A percentile compares a stretch with the other conserved stretches of the same genome.
Evolutionary conservation across 1,140 invertebrate genomes (phyloP).

Genomic region (Calycopis cecrops): DNA sequence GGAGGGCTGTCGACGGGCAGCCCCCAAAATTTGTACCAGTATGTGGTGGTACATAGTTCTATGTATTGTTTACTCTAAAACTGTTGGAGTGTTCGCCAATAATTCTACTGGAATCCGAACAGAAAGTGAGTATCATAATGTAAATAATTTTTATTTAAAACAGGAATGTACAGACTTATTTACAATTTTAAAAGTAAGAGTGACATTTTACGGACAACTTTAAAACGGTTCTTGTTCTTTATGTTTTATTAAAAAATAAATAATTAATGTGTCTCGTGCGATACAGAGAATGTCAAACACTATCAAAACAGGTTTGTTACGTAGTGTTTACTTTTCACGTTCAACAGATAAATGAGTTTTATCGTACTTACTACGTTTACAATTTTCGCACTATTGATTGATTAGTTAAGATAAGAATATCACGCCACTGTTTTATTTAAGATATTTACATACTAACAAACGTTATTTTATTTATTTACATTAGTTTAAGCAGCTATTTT

Average conservation of each 20-base stretch:
- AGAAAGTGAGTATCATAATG: constrained; percentile 41
- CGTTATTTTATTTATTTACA: too few relatives aligned
- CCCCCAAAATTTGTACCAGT: constrained; percentile 64
- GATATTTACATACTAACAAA: too few relatives aligned
- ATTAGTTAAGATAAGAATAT: constrained; percentile 24
- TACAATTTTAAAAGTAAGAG: too few relatives aligned
- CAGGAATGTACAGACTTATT: too few relatives aligned
- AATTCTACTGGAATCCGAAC: constrained; percentile 40
- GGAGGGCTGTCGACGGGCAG: constrained; percentile 69
- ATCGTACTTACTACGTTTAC: background rate
- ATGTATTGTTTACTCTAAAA: constrained; percentile 56
- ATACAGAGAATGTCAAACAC: background rate
- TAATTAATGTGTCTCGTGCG: constrained; percentile 6
- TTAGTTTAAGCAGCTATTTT: too few relatives aligned
- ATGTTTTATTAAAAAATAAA: background rate
- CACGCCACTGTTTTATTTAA: constrained; percentile 19
- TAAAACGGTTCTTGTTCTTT: too few relatives aligned
- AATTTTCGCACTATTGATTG: constrained; percentile 3
- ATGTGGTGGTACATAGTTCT: constrained; percentile 69
- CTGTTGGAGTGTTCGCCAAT: constrained; percentile 45
- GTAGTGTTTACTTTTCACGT: constrained; percentile 16
- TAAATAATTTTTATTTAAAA: background rate
- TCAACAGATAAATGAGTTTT: constrained; percentile 2
- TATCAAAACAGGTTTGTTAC: constrained; percentile 47
- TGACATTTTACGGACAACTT: too few relatives aligned